Conservation (phyloP, 2,113 vertebrate species). For the Nycticebus coucang region DNA sequence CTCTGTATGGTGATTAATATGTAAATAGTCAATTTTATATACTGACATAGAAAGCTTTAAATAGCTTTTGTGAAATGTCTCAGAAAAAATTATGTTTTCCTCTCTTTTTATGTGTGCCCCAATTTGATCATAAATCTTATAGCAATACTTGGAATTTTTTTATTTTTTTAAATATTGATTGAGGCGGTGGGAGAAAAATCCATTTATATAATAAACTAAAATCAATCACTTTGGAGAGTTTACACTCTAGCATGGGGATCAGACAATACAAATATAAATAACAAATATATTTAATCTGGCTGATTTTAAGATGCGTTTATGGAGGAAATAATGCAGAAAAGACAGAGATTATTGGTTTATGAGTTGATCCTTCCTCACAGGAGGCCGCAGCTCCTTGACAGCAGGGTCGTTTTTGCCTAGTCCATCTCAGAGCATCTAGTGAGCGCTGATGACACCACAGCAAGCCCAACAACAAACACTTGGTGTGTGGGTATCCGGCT, state of each 20-base stretch:
- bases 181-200: background rate
- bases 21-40: background rate
- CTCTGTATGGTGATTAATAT: background rate
- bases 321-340: background rate
- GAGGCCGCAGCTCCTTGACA: fast-evolving
- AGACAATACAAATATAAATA: background rate
- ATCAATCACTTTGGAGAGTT: background rate
- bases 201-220: background rate
- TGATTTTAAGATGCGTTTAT: background rate
- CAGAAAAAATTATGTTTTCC: background rate
- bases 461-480: background rate
- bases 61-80: background rate
- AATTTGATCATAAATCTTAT: background rate
- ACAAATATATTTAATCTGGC: background rate
- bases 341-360: background rate
- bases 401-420: background rate
- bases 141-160: background rate
- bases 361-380: background rate
- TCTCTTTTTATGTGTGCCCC: background rate
- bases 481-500: background rate
- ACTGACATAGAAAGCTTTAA: background rate
- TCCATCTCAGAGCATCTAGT: background rate
- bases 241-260: background rate
- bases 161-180: background rate
- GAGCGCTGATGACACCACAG: background rate